phyloP scores from a whole-genome alignment of 2,888 invertebrate genomes.

The Drosophila limbata region DNA sequence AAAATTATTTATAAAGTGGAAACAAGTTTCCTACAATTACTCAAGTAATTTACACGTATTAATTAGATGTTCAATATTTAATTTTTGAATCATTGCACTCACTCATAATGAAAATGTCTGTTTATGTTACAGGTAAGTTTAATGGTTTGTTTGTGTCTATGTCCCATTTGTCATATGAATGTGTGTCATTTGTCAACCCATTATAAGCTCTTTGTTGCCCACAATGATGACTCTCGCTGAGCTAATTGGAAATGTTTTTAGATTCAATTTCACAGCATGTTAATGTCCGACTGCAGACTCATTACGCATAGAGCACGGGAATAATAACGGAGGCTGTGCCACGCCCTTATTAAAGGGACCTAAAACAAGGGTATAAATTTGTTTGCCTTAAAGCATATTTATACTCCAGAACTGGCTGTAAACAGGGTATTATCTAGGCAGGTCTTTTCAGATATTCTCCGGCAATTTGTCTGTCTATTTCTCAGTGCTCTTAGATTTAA shows the following conservation, averaged over 20 bases:
- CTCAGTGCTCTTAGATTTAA: not conserved
- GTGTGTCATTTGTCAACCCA: conserved; percentile 56
- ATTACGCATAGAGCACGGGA: conserved; percentile 17
- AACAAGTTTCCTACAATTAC: not conserved
- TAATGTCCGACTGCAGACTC: conserved; percentile 8
- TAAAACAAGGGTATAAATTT: not conserved
- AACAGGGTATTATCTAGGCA: not conserved
- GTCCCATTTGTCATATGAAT: conserved; percentile 11
- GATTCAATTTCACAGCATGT: conserved; percentile 18
- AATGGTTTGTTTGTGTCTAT: conserved; percentile 8
- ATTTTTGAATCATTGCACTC: not conserved
- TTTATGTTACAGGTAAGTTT: not conserved
- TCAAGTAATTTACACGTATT: no score
- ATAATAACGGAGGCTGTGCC: conserved; percentile 27
- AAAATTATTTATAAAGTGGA: not conserved
- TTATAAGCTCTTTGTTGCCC: conserved; percentile 51
- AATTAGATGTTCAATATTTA: not conserved
- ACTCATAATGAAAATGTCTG: no score
- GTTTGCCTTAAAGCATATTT: no score
- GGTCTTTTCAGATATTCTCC: not conserved
- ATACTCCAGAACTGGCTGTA: no score
- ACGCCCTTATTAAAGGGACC: conserved; percentile 56
- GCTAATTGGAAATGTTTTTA: conserved; percentile 70
- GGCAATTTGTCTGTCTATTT: not conserved
- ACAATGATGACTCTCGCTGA: conserved; percentile 24